phyloP scores from a whole-genome alignment of 2,797 vertebrate genomes.

The Philypnodon macrostomus region DNA sequence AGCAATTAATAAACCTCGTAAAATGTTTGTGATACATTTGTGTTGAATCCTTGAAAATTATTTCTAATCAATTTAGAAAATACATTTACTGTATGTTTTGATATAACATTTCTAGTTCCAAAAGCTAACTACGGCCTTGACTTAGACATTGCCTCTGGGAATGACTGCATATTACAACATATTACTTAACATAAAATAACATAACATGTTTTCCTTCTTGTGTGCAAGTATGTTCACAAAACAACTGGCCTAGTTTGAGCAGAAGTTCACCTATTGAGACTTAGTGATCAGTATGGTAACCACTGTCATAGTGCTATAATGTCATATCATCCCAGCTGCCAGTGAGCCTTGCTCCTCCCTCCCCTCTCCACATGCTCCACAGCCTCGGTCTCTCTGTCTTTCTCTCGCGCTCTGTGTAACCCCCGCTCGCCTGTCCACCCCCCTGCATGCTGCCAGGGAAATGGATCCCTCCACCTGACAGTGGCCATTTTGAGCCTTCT shows the following conservation, averaged over 20 bases:
- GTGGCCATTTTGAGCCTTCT: conserved; percentile 77
- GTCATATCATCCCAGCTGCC: conserved; percentile 69
- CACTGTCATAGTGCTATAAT: conserved; percentile 54
- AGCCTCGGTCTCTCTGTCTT: conserved; percentile 61
- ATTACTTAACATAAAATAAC: too few relatives aligned
- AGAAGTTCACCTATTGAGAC: conserved; percentile 12
- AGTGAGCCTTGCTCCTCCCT: conserved; percentile 62
- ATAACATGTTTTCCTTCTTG: neutral
- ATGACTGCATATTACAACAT: too few relatives aligned
- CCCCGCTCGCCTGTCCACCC: conserved; percentile 44
- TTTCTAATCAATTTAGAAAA: too few relatives aligned
- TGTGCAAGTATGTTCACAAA: neutral
- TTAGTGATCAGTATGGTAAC: conserved; percentile 43
- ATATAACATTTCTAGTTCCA: too few relatives aligned
- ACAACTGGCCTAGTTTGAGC: conserved; percentile 24
- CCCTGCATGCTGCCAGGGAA: conserved; percentile 71
- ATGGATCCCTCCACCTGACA: conserved; percentile 80
- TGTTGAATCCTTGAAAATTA: too few relatives aligned
- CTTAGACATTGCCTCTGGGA: too few relatives aligned
- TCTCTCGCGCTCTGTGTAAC: conserved; percentile 58
- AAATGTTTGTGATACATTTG: too few relatives aligned
- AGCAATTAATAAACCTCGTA: too few relatives aligned
- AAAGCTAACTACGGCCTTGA: too few relatives aligned
- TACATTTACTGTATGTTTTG: too few relatives aligned
- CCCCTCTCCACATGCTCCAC: conserved; percentile 56